A percentile compares a stretch with the other conserved stretches of the same genome.
phyloP scores from a whole-genome alignment of 2,797 vertebrate genomes.

The Bryconaethiops microstoma region DNA sequence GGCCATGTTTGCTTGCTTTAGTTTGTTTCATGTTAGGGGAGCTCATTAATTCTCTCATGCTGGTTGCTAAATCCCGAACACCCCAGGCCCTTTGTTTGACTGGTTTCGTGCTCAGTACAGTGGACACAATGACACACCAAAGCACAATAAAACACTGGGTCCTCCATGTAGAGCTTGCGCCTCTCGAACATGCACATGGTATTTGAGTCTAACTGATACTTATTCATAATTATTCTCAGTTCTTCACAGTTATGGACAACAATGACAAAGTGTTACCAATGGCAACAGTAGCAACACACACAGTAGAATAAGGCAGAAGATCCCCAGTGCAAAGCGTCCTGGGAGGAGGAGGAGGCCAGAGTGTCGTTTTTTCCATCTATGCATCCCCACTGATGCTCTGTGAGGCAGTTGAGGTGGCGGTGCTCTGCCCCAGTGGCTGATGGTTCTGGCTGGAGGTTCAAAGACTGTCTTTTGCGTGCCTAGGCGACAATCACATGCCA shows the following conservation, averaged over 20 bases:
- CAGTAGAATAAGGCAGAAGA: constrained; percentile 24
- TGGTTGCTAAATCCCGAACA: constrained; percentile 45
- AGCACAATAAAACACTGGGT: constrained; percentile 21
- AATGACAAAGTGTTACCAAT: constrained; percentile 6
- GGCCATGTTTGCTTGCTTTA: constrained; percentile 27
- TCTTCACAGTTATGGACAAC: constrained; percentile 20
- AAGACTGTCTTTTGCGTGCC: constrained; percentile 54
- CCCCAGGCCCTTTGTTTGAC: constrained; percentile 35
- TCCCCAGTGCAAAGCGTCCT: constrained; percentile 16
- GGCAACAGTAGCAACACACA: constrained; percentile 20
- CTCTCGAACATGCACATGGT: constrained; percentile 10
- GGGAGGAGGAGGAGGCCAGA: constrained; percentile 1
- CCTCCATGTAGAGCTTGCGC: constrained; percentile 10
- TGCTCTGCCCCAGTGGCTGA: constrained; percentile 47
- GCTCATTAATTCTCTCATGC: constrained; percentile 55
- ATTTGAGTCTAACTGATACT: constrained; percentile 30
- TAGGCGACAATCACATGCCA: constrained; percentile 56
- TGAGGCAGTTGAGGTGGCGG: constrained; percentile 24
- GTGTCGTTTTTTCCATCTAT: constrained; percentile 40
- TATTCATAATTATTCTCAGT: constrained; percentile 31
- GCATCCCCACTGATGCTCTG: constrained; percentile 30
- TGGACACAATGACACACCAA: constrained; percentile 34
- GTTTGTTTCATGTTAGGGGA: constrained; percentile 49
- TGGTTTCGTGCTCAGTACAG: constrained; percentile 40
- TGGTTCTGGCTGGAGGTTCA: constrained; percentile 65